phyloP scores from a whole-genome alignment of 2,113 vertebrate species.

The Equus przewalskii region DNA sequence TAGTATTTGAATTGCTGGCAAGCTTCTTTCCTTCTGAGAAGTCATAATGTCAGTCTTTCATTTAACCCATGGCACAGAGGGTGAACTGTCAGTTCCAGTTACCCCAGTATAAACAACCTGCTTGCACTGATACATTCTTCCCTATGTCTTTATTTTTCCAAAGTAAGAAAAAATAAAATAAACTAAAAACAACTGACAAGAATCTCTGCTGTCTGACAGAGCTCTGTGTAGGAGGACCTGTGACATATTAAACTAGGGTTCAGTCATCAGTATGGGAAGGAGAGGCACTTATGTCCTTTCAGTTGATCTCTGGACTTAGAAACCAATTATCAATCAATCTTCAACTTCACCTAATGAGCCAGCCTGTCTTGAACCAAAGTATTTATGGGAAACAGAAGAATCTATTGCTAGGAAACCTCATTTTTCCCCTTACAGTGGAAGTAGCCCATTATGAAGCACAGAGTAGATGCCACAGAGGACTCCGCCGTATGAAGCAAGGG shows the following conservation, averaged over 20 bases:
- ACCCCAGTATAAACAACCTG: neutral
- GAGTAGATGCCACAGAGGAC: too few relatives aligned
- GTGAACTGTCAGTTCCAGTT: neutral
- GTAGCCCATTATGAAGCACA: neutral
- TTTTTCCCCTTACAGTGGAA: neutral
- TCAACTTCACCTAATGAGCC: slow-evolving; percentile 38
- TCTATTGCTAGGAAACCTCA: neutral
- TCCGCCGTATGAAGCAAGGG: neutral
- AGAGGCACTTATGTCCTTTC: slow-evolving; percentile 27
- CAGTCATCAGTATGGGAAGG: slow-evolving; percentile 16
- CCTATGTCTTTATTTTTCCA: neutral
- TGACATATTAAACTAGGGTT: slow-evolving; percentile 72
- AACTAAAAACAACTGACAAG: neutral
- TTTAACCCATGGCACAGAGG: neutral
- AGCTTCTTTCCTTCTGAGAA: neutral
- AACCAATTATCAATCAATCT: slow-evolving; percentile 60
- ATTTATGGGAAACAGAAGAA: slow-evolving; percentile 51
- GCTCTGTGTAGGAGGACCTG: slow-evolving; percentile 57
- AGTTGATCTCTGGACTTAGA: slow-evolving; percentile 29
- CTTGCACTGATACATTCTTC: neutral
- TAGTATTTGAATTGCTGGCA: neutral
- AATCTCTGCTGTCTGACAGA: neutral
- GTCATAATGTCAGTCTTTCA: neutral
- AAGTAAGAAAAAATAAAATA: neutral
- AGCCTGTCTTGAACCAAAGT: neutral